Percentiles rank a stretch among this genome's conserved stretches.
These are phyloP conservation scores for Mormyrus iriodes DNA, from an alignment of 2,113 vertebrate species.

Conservation along the genomic window DNA sequence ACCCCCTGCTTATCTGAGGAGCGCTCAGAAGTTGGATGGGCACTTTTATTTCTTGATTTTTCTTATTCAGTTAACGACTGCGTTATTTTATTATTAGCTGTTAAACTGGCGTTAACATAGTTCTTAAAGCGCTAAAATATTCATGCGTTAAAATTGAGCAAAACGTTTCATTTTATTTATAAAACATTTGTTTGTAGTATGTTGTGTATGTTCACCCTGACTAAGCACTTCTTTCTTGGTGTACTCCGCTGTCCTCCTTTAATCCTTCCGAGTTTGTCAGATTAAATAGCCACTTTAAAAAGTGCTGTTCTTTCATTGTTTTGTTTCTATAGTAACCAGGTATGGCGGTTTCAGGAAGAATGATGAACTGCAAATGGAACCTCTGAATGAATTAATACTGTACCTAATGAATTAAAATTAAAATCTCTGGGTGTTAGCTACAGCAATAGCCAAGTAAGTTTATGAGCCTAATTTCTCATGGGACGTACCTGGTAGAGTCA, in stretches of 20 bases:
- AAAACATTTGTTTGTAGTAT: background rate
- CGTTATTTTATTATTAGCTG: background rate
- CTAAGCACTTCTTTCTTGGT: background rate
- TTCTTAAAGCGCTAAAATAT: background rate
- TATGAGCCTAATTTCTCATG: background rate
- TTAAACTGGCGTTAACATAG: background rate
- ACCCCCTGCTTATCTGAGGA: background rate
- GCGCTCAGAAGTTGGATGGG: background rate
- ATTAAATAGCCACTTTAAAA: background rate
- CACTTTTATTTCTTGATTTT: background rate
- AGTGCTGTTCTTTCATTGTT: background rate
- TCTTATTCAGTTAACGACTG: background rate
- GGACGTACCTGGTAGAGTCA: background rate
- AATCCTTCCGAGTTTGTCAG: background rate
- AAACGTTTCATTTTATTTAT: background rate
- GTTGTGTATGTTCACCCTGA: background rate
- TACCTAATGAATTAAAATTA: background rate
- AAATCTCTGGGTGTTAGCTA: background rate
- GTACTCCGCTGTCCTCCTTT: background rate
- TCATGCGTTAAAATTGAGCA: background rate
- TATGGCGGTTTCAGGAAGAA: background rate
- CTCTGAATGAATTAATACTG: background rate
- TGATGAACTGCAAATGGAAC: background rate
- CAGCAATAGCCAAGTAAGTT: background rate
- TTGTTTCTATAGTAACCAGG: conserved; percentile 56